These are phyloP conservation scores for Panulirus ornatus DNA, from an alignment of 1,140 invertebrate genomes.

Conservation along the genomic window DNA sequence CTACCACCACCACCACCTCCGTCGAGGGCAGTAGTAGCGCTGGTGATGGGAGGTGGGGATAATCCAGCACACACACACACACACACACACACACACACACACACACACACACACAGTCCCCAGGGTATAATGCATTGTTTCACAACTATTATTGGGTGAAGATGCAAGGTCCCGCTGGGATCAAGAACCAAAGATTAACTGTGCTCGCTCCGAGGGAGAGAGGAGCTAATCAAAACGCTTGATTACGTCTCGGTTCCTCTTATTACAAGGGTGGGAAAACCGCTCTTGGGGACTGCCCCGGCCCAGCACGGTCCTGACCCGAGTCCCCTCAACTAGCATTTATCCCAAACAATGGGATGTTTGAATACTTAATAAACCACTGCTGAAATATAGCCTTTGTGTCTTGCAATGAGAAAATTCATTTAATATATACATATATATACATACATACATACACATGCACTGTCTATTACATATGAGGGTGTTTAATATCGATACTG, in stretches of 20 bases:
- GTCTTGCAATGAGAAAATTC: conserved; percentile 19
- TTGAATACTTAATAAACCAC: conserved; percentile 61
- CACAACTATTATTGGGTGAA: conserved; percentile 51
- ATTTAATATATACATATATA: not conserved
- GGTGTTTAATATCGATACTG: no score
- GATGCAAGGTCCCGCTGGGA: conserved; percentile 29
- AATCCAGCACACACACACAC: no score
- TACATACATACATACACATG: no score
- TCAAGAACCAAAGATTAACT: conserved; percentile 50
- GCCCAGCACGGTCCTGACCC: not conserved
- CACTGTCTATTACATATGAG: not conserved
- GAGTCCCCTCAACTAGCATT: not conserved
- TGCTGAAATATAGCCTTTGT: conserved; percentile 50
- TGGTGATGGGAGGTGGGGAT: not conserved
- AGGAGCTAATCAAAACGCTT: not conserved
- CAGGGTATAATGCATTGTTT: conserved; percentile 43
- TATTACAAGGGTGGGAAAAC: not conserved
- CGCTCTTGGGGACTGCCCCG: not conserved
- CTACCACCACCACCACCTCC: not conserved
- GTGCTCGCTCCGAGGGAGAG: not conserved
- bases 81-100: not conserved
- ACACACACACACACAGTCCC: not conserved
- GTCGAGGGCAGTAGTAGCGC: not conserved
- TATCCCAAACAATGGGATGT: conserved; percentile 50
- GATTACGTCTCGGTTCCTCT: not conserved